Conservation (phyloP, 2,888 invertebrate genomes). For the Sinohyriopsis cumingii region DNA sequence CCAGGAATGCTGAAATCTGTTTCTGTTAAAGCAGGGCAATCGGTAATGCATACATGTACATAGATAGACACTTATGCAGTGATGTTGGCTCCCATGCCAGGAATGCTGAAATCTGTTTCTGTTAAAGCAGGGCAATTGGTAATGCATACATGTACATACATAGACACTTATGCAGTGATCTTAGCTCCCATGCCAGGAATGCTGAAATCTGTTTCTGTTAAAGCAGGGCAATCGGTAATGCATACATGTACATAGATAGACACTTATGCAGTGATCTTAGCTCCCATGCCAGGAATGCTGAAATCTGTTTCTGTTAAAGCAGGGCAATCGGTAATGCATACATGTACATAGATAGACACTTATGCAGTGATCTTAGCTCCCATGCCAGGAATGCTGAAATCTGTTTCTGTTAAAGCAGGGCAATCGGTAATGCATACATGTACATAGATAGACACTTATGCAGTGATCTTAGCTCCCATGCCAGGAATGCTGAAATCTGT, state of each 20-base stretch:
- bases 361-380: conserved; percentile 77
- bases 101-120: neutral
- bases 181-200: neutral
- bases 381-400: conserved; percentile 81
- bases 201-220: neutral
- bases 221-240: too few species aligned
- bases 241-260: too few species aligned
- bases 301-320: neutral
- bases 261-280: neutral
- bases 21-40: too few species aligned
- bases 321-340: too few species aligned
- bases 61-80: neutral
- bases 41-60: too few species aligned
- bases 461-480: conserved; percentile 79
- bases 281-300: neutral
- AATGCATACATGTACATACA: too few species aligned
- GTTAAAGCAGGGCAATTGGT: too few species aligned
- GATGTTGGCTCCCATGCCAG: neutral
- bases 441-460: conserved; percentile 73
- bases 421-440: conserved; percentile 69
- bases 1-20: neutral
- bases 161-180: neutral
- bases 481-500: conserved; percentile 79
- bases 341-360: conserved; percentile 69
- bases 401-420: conserved; percentile 76